Conservation (phyloP, 1,140 invertebrate species). For the Eciton burchellii region DNA sequence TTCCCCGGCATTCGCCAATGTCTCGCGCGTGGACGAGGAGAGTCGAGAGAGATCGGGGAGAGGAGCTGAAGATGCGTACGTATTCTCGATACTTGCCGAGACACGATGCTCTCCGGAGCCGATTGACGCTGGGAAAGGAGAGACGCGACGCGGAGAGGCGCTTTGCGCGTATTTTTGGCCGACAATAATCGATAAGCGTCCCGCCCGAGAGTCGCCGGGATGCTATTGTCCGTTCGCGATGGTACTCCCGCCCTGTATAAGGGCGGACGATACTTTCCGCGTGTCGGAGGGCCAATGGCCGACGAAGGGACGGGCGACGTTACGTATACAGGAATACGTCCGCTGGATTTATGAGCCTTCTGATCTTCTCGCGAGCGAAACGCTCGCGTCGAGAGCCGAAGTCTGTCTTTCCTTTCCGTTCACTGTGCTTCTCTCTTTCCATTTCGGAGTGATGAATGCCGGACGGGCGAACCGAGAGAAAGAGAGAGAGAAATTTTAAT, state of each 20-base stretch:
- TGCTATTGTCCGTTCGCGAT: conserved; percentile 41
- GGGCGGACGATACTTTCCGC: conserved; percentile 55
- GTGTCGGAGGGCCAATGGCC: conserved; percentile 13
- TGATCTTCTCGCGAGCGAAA: conserved; percentile 48
- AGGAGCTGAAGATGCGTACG: not conserved
- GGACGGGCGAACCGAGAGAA: not conserved
- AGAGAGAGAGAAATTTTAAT: conserved; percentile 16
- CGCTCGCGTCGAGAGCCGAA: conserved; percentile 2
- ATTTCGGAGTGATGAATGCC: conserved; percentile 15
- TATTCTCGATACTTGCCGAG: conserved; percentile 42
- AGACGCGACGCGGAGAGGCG: conserved; percentile 39
- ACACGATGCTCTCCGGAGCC: conserved; percentile 1
- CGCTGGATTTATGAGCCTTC: conserved; percentile 45
- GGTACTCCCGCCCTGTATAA: not conserved
- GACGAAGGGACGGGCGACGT: conserved; percentile 17
- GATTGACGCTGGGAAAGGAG: not conserved
- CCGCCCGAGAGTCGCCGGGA: not conserved
- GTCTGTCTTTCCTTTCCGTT: not conserved
- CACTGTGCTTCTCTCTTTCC: not conserved
- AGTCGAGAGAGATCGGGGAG: conserved; percentile 14
- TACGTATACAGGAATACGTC: conserved; percentile 11
- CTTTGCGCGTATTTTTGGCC: conserved; percentile 68
- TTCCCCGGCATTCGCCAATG: conserved; percentile 4
- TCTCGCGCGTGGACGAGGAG: not conserved
- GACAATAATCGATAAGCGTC: conserved; percentile 68